Percentiles rank a stretch among this genome's conserved stretches.
Evolutionary conservation across 2,113 vertebrate genomes (phyloP).

Genomic region (Melanocharis versteri): DNA sequence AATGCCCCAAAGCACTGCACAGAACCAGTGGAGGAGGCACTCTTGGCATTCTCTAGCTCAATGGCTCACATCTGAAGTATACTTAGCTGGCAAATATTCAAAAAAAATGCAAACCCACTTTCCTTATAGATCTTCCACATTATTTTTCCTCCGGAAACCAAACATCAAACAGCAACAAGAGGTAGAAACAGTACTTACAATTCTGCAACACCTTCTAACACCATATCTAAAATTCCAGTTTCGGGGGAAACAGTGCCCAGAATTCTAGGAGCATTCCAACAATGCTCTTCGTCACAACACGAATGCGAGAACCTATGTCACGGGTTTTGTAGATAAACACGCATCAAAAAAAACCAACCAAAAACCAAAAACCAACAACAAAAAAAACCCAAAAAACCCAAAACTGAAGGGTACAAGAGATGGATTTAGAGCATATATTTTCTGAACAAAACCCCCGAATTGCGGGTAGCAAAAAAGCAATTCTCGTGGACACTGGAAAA

Average conservation of each 20-base stretch:
- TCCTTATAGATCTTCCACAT: background rate
- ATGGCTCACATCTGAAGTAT: background rate
- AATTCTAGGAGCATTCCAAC: slow-evolving; percentile 89
- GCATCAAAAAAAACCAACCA: too few species aligned
- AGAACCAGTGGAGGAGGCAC: slow-evolving; percentile 18
- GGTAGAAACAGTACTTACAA: slow-evolving; percentile 77
- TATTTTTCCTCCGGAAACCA: background rate
- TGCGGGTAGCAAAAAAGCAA: too few species aligned
- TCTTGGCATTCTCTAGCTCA: background rate
- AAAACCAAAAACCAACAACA: too few species aligned
- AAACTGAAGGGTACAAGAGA: background rate
- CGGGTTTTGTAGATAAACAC: slow-evolving; percentile 74
- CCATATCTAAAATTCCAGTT: slow-evolving; percentile 77
- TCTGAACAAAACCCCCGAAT: background rate
- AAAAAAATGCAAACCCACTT: background rate
- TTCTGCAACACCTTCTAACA: slow-evolving; percentile 88
- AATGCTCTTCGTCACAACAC: slow-evolving; percentile 91
- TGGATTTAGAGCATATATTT: background rate
- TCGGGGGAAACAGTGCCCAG: slow-evolving; percentile 66
- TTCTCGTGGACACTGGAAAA: background rate
- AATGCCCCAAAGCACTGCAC: slow-evolving; percentile 16
- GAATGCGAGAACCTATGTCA: slow-evolving; percentile 85
- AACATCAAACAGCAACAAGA: background rate
- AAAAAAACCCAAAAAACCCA: too few species aligned
- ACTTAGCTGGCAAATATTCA: background rate